Conservation (phyloP, 2,797 vertebrate genomes). For the Microctenopoma lineatum region DNA sequence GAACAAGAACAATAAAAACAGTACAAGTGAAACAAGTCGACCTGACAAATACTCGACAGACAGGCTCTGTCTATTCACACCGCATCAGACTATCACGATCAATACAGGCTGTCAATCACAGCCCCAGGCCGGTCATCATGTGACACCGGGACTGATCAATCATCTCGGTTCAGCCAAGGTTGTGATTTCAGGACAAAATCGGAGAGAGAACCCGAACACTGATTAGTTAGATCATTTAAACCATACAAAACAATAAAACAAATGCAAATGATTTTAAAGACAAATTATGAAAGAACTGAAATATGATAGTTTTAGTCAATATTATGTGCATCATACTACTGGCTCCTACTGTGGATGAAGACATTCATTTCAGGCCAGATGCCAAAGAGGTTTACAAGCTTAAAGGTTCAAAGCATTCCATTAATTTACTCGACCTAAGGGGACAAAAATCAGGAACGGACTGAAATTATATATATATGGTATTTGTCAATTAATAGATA, state of each 20-base stretch:
- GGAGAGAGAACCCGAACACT: constrained; percentile 11
- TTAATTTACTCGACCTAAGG: too few species aligned
- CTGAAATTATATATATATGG: too few species aligned
- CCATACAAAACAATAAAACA: constrained; percentile 2
- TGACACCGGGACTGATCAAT: constrained; percentile 63
- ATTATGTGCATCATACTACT: too few species aligned
- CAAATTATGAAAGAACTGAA: too few species aligned
- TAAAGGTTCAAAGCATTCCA: too few species aligned
- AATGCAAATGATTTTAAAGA: neutral
- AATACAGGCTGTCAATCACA: constrained; percentile 65
- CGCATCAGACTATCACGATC: constrained; percentile 50
- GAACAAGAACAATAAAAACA: neutral
- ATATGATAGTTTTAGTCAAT: too few species aligned
- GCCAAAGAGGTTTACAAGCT: too few species aligned
- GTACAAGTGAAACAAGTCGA: constrained; percentile 1
- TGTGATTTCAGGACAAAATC: constrained; percentile 51
- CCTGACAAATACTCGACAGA: constrained; percentile 25
- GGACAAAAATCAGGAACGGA: too few species aligned
- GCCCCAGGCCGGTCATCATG: constrained; percentile 64
- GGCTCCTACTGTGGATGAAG: too few species aligned
- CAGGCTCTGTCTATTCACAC: constrained; percentile 19
- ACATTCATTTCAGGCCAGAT: too few species aligned
- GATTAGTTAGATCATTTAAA: neutral
- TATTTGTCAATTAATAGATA: too few species aligned
- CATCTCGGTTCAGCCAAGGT: constrained; percentile 65